Evolutionary conservation across 2,113 vertebrate species (phyloP), one percentile per base, ranked within the genome.

Genomic region (Vulpes lagopus): DNA sequence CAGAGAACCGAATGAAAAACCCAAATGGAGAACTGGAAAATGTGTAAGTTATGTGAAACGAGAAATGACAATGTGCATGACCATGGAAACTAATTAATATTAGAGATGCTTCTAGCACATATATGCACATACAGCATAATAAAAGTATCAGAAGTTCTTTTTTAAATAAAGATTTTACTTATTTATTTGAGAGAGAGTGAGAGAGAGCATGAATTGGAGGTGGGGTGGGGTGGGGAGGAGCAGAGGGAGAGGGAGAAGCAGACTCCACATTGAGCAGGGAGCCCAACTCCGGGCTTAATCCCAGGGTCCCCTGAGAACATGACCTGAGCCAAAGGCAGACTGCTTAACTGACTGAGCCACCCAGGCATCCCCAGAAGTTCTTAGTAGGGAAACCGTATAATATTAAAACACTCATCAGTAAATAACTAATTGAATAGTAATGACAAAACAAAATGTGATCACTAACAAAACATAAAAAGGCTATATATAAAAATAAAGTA

Each of bases 391-490:
- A 85, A 22, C 2, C 14, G 2, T 60, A 38, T 80, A 71, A 69
- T 91, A 60, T 69, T 74, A 49, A 89, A 60, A 51, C 35, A 88
- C 2, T 20, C n/a, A 62, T 80, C 38, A 76, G 62, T 51, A 71
- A 76, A 23, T 4, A 81, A 55, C 14, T 89, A 51, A 82, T 27
- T 74, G 43, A 92, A 25, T 49, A 87, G 20, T 74, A 89, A 69
- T 86, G 85, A 62, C 19, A 83, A n/a, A 89, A 81, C 60, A 59
- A 59, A 92, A 85, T 85, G 60, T 84, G 43, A 60, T 76, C 32
- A 62, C 25, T 69, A 94, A 82, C 35, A 27, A 80, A 89, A 85
- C 32, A 65, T 11, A 76, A 86, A 87, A 16, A 43, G 22, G 10
- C 22, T 60, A 14, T 20, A 55, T 82, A 19, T 51, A 32, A 69